Evolutionary conservation across 2,797 vertebrate species (phyloP).

Genomic region (Cirrhinus mrigala): DNA sequence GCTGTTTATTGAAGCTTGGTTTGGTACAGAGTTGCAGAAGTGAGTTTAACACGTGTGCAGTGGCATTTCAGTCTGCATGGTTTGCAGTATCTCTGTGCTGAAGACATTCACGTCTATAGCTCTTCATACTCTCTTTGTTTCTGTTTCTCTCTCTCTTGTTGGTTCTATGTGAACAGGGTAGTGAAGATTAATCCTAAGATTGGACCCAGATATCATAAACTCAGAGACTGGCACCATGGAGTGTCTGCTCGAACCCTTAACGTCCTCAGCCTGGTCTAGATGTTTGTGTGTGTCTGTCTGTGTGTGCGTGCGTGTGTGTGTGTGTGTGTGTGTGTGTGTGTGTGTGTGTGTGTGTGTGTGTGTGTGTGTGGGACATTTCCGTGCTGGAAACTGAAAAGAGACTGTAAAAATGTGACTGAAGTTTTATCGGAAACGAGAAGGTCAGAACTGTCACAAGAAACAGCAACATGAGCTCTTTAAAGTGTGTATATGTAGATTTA

Average conservation of each 20-base stretch:
- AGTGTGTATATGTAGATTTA: background rate
- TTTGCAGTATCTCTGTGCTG: background rate
- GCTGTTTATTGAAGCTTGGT: background rate
- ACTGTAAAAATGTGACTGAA: background rate
- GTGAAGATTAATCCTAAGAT: conserved; percentile 86
- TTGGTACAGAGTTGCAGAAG: background rate
- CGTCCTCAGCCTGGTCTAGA: conserved; percentile 75
- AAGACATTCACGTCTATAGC: conserved; percentile 20
- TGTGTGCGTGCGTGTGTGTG: conserved; percentile 1
- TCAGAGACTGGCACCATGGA: conserved; percentile 98
- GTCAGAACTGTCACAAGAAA: background rate
- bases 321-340: conserved; percentile 15
- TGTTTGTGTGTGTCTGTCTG: conserved; percentile 9
- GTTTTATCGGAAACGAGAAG: background rate
- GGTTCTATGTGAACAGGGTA: conserved; percentile 76
- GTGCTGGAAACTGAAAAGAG: background rate
- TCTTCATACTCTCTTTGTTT: background rate
- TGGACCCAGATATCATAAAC: conserved; percentile 94
- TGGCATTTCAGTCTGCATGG: conserved; percentile 14
- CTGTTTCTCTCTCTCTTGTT: conserved; percentile 18
- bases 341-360: background rate
- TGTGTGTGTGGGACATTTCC: background rate
- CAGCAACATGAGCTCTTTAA: conserved; percentile 1
- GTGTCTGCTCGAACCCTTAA: conserved; percentile 98
- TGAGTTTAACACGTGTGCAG: background rate